phyloP scores from a whole-genome alignment of 2,888 invertebrate species.

The Odontothrips loti region DNA sequence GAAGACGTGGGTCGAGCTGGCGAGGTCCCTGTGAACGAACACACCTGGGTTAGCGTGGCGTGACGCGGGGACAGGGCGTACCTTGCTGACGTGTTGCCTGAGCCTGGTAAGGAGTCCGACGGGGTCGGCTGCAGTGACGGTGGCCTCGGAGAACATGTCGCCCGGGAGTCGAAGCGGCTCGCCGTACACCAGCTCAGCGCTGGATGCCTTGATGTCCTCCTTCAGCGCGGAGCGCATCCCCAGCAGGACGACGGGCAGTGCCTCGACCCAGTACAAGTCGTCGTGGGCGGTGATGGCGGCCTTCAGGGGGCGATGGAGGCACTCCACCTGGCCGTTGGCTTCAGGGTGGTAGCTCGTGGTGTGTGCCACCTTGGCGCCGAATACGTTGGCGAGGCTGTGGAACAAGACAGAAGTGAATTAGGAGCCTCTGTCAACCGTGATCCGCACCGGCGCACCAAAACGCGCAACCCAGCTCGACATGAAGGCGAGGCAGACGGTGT shows the following conservation, averaged over 20 bases:
- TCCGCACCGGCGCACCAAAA: slow-evolving; percentile 44
- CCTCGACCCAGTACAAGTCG: no score
- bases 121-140: slow-evolving; percentile 41
- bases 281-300: slow-evolving; percentile 42
- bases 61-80: slow-evolving; percentile 15
- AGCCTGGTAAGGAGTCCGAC: slow-evolving; percentile 28
- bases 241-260: slow-evolving; percentile 39
- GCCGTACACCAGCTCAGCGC: slow-evolving; percentile 40
- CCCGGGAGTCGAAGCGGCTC: slow-evolving; percentile 40
- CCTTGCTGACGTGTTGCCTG: slow-evolving; percentile 39
- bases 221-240: slow-evolving; percentile 40
- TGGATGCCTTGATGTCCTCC: slow-evolving; percentile 40
- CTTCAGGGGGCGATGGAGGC: slow-evolving; percentile 46
- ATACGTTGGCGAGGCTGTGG: no score
- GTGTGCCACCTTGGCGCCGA: slow-evolving; percentile 39
- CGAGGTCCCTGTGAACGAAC: slow-evolving; percentile 36
- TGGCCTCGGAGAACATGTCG: slow-evolving; percentile 37
- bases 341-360: slow-evolving; percentile 45
- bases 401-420: slow-evolving; percentile 44
- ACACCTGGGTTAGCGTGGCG: slow-evolving; percentile 28
- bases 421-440: slow-evolving; percentile 45
- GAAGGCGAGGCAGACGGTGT: slow-evolving; percentile 44
- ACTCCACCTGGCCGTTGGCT: slow-evolving; percentile 46
- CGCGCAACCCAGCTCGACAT: slow-evolving; percentile 45
- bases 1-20: slow-evolving; percentile 35